phyloP scores from a whole-genome alignment of 2,888 invertebrate genomes.

The Pyrrhia umbra region DNA sequence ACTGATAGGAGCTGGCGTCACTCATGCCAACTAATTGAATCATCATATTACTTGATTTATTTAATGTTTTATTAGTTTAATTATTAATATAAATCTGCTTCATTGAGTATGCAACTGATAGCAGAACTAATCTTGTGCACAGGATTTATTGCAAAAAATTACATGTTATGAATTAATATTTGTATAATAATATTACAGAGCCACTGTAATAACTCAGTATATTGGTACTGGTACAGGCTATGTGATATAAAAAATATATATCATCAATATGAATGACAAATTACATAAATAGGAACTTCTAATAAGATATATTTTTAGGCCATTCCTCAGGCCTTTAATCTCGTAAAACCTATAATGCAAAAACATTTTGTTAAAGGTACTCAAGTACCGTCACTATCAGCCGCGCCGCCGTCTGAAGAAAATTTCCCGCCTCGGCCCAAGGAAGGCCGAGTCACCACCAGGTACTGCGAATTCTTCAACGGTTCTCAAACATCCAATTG shows the following conservation, averaged over 20 bases:
- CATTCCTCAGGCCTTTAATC: background rate
- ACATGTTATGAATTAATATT: no score
- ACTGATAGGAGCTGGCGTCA: background rate
- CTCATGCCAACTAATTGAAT: constrained; percentile 6
- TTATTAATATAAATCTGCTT: constrained; percentile 8
- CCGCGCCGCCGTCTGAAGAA: constrained; percentile 80
- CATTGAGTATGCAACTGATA: constrained; percentile 8
- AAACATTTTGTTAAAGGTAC: constrained; percentile 65
- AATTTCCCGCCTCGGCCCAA: constrained; percentile 84
- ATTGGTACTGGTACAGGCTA: no score
- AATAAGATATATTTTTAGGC: background rate
- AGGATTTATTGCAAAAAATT: no score
- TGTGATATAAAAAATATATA: no score
- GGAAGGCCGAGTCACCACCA: constrained; percentile 86
- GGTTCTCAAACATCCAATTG: constrained; percentile 76
- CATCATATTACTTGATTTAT: constrained; percentile 7
- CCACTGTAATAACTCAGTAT: no score
- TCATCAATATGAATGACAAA: no score
- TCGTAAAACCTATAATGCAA: background rate
- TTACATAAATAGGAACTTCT: background rate
- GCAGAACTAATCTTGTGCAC: constrained; percentile 2
- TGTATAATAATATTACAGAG: background rate
- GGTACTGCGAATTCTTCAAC: constrained; percentile 93
- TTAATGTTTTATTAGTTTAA: constrained; percentile 3
- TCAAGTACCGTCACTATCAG: constrained; percentile 64